A percentile compares a stretch with the other conserved stretches of the same genome.
Conservation (phyloP, 2,888 invertebrate genomes). For the Aethes cnicana region DNA sequence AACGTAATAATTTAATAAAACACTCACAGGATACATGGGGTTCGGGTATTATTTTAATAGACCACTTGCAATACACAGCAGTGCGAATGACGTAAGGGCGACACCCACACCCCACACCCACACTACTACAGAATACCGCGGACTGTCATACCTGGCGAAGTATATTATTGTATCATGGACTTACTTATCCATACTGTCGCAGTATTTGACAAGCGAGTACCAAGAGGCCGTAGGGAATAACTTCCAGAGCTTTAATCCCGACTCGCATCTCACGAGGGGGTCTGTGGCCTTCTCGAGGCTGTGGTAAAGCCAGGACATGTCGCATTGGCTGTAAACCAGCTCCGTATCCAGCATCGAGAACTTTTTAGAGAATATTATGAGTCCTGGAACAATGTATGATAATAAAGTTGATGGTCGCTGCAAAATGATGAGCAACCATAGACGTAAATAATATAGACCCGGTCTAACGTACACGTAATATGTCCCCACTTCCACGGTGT, state of each 20-base stretch:
- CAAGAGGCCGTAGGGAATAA: slow-evolving; percentile 83
- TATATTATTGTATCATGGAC: slow-evolving; percentile 24
- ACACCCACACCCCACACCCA: too few relatives aligned
- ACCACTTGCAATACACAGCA: too few relatives aligned
- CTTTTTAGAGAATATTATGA: slow-evolving; percentile 80
- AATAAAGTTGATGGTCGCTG: not conserved
- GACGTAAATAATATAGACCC: too few relatives aligned
- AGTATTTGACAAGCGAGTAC: slow-evolving; percentile 81
- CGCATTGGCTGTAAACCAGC: slow-evolving; percentile 71
- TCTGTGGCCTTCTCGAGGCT: slow-evolving; percentile 81
- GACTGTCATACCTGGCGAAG: too few relatives aligned
- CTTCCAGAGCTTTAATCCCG: slow-evolving; percentile 85
- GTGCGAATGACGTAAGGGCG: too few relatives aligned
- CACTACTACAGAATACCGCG: too few relatives aligned
- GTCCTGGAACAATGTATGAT: slow-evolving; percentile 40
- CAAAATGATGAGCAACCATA: too few relatives aligned
- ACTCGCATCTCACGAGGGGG: slow-evolving; percentile 84
- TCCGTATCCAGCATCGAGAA: slow-evolving; percentile 83
- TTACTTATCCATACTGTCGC: slow-evolving; percentile 84
- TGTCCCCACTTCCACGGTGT: too few relatives aligned
- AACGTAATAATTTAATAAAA: too few relatives aligned
- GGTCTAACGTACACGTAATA: too few relatives aligned
- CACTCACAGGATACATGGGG: too few relatives aligned
- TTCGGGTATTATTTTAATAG: too few relatives aligned
- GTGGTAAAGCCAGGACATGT: slow-evolving; percentile 82